phyloP scores from a whole-genome alignment of 2,113 vertebrate species.

The Microcebus griseorufus region DNA sequence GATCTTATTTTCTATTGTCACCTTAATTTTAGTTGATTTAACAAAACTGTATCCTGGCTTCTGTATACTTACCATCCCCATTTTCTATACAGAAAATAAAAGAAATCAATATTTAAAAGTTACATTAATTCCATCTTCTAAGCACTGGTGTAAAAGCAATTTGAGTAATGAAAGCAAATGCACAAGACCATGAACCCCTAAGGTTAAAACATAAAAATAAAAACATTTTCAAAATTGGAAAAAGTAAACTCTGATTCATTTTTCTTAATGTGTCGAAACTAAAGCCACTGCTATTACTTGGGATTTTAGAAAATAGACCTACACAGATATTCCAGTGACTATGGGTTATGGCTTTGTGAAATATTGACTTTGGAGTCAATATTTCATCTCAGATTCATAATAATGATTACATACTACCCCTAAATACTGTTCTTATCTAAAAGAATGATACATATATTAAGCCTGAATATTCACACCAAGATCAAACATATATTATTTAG shows the following conservation, averaged over 20 bases:
- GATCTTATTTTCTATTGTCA: not conserved
- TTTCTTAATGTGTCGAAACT: constrained; percentile 17
- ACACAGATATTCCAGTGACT: not conserved
- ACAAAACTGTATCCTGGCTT: not conserved
- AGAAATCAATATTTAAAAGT: constrained; percentile 47
- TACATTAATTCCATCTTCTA: not conserved
- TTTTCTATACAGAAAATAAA: constrained; percentile 22
- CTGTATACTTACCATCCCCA: not conserved
- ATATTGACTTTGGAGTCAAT: not conserved
- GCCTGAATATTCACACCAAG: not conserved
- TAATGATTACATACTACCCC: not conserved
- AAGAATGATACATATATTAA: not conserved
- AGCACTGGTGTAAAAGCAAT: not conserved
- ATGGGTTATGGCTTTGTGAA: not conserved
- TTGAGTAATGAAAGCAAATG: constrained; percentile 29
- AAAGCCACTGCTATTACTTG: not conserved
- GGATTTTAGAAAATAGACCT: not conserved
- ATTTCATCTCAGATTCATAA: constrained; percentile 9
- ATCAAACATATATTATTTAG: not conserved
- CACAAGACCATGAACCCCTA: not conserved
- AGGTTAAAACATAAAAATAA: constrained; percentile 12
- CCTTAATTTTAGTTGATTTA: not conserved
- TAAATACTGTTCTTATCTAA: not conserved
- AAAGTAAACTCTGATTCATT: constrained; percentile 7
- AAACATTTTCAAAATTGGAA: constrained; percentile 3